Evolutionary conservation across 2,888 invertebrate genomes (phyloP).

Genomic region (Agrenia bidenticulata): DNA sequence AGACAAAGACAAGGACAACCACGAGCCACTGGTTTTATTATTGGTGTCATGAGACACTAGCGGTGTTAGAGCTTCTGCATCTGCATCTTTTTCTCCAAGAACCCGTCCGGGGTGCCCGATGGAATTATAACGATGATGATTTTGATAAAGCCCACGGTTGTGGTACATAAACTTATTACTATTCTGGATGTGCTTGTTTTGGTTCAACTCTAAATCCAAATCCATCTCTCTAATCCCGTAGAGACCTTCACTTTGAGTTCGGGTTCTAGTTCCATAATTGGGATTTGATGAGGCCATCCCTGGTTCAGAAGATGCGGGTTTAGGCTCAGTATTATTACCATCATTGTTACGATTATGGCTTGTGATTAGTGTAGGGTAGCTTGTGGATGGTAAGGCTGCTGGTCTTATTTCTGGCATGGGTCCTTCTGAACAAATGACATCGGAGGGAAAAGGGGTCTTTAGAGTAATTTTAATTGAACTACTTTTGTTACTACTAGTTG

Average conservation of each 20-base stretch:
- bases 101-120: conserved; percentile 21
- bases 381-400: background rate
- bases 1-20: conserved; percentile 37
- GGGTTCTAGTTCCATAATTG: background rate
- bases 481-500: background rate
- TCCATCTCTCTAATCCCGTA: conserved; percentile 5
- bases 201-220: conserved; percentile 30
- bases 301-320: background rate
- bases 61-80: conserved; percentile 23
- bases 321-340: background rate
- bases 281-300: conserved; percentile 4
- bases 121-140: conserved; percentile 32
- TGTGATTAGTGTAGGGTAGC: too few relatives aligned
- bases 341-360: conserved; percentile 7
- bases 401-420: background rate
- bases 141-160: background rate
- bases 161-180: conserved; percentile 30
- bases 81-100: conserved; percentile 9
- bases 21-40: conserved; percentile 24
- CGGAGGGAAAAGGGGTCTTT: conserved; percentile 14
- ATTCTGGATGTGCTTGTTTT: conserved; percentile 35
- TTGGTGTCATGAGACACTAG: conserved; percentile 20
- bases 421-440: conserved; percentile 10
- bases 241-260: conserved; percentile 7
- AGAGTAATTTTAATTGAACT: conserved; percentile 15